These are phyloP conservation scores for Pongo abelii DNA, from an alignment of 2,113 vertebrate genomes.

Conservation along the genomic window DNA sequence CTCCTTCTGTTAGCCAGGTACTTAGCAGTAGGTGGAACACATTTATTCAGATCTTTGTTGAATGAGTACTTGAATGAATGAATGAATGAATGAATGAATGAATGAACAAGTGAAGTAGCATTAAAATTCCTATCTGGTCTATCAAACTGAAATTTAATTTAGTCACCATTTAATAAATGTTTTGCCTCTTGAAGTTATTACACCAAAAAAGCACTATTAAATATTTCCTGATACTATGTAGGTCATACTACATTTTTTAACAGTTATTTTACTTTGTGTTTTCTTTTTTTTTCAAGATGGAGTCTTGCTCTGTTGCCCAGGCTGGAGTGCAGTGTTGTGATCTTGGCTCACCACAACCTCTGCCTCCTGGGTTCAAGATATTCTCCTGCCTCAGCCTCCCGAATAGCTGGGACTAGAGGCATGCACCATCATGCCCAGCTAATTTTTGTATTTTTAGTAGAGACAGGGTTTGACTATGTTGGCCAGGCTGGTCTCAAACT, in stretches of 20 bases:
- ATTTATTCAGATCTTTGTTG: background rate
- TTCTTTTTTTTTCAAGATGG: background rate
- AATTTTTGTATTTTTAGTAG: no score
- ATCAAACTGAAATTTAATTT: background rate
- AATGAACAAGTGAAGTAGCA: background rate
- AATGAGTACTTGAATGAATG: background rate
- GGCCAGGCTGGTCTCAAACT: no score
- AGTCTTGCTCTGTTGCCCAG: no score
- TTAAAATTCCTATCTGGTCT: background rate
- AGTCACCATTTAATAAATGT: background rate
- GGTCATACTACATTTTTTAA: background rate
- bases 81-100: background rate
- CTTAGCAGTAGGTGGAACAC: background rate
- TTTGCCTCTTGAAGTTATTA: background rate
- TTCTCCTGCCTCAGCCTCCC: no score
- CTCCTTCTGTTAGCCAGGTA: background rate
- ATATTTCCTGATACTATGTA: background rate
- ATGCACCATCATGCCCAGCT: no score
- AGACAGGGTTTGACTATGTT: no score
- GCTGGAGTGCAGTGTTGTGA: no score
- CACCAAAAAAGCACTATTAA: background rate
- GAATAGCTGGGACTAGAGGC: no score
- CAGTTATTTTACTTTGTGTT: background rate
- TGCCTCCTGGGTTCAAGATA: no score
- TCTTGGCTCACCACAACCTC: no score